Evolutionary conservation across 2,113 vertebrate genomes (phyloP), one percentile per base, ranked within the genome.

Genomic region (Dicerorhinus sumatrensis): DNA sequence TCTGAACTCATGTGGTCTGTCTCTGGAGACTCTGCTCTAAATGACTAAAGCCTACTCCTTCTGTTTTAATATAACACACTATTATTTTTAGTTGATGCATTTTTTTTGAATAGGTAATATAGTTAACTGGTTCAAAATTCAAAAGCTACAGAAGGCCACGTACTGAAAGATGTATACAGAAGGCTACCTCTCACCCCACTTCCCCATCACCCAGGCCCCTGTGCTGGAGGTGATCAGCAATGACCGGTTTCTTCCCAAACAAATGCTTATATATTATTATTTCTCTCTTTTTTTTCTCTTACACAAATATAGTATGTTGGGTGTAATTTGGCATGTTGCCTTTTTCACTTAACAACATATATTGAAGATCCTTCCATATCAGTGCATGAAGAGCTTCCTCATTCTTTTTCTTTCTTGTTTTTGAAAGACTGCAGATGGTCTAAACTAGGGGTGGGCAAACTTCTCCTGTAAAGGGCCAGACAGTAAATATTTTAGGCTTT

Each of bases 401-500:
- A 23, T 58, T 87, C 7, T 67, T 69, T 76, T 33, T 33, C 65
- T 51, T 5, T 48, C 18, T 56, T 48, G 73, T 83, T 58, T 69
- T 67, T 62, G 42, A 62, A 80, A 79, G 94, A 89, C 79, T 93
- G n/a, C 97, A 97, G 97, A 96, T 92, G 77, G 92, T 96, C 18
- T 89, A 82, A 89, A 89, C 89, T 29, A 94, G 92, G 79, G 69
- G 70, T 82, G 75, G 97, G 81, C 63, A 96, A 80, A 92, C 94
- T 96, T 97, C 91, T 90, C 48, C 73, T 90, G 69, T 75, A 95
- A 96, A 97, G 86, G 92, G 65, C 95, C 91, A 95, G 97, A 95
- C 76, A 96, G 97, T 98, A 96, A 97, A 96, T 97, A 96, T 97
- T 97, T 97, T 94, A 86, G 95, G 73, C 82, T 96, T 94, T 95